Evolutionary conservation across 2,888 invertebrate genomes (phyloP).

Genomic region (Blomia tropicalis): DNA sequence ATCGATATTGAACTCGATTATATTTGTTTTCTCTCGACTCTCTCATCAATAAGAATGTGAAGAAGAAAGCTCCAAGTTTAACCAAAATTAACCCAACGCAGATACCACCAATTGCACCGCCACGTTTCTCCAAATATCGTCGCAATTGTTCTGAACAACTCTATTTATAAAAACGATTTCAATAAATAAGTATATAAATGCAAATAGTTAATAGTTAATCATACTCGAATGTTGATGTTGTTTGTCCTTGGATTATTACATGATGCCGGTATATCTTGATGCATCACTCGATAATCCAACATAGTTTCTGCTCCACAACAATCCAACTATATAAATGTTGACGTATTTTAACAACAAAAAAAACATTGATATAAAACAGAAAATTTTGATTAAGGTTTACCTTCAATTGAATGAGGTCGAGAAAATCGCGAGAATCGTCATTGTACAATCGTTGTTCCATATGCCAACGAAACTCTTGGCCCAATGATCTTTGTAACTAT

Average conservation of each 20-base stretch:
- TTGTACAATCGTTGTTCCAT: constrained; percentile 25
- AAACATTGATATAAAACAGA: background rate
- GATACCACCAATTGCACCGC: constrained; percentile 64
- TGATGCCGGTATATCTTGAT: constrained; percentile 48
- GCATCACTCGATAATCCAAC: constrained; percentile 48
- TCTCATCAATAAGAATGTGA: constrained; percentile 18
- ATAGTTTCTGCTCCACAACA: constrained; percentile 78
- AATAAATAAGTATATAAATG: too few relatives aligned
- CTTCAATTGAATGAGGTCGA: constrained; percentile 26
- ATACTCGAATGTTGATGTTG: constrained; percentile 30
- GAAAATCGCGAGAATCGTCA: constrained; percentile 22
- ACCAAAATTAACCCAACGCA: constrained; percentile 58
- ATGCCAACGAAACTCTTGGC: constrained; percentile 27
- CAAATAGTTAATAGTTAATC: background rate
- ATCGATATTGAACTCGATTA: background rate
- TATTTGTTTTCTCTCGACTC: background rate
- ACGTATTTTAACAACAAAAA: too few relatives aligned
- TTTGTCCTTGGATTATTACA: constrained; percentile 31
- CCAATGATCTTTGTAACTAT: constrained; percentile 29
- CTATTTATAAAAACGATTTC: constrained; percentile 21
- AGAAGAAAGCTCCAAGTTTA: constrained; percentile 40
- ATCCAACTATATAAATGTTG: constrained; percentile 55
- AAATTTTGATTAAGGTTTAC: constrained; percentile 15
- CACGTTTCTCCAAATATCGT: constrained; percentile 68
- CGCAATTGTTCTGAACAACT: constrained; percentile 74